phyloP scores from a whole-genome alignment of 1,140 invertebrate genomes.

The Polypedilum pembai region DNA sequence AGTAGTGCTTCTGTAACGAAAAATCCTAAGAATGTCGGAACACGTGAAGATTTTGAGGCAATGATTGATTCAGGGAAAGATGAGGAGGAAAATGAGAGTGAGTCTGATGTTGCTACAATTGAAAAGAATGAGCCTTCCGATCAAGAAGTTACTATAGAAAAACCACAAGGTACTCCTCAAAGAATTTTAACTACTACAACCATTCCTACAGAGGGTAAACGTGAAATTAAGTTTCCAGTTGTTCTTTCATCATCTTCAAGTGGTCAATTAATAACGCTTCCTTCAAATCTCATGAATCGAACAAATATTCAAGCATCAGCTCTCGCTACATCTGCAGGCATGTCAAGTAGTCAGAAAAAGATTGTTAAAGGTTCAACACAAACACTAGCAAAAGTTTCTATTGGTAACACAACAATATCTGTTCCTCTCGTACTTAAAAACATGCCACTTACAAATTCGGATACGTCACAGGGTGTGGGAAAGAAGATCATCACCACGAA shows the following conservation, averaged over 20 bases:
- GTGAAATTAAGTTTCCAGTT: conserved; percentile 11
- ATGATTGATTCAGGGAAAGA: conserved; percentile 29
- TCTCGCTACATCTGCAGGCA: background rate
- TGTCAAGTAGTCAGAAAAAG: conserved; percentile 26
- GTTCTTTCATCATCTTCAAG: background rate
- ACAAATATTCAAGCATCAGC: background rate
- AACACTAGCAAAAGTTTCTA: conserved; percentile 46
- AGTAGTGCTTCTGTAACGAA: background rate
- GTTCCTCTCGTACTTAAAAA: conserved; percentile 50
- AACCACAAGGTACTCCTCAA: background rate
- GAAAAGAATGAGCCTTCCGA: background rate
- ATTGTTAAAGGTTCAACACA: conserved; percentile 37
- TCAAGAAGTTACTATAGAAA: background rate
- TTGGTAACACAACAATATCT: conserved; percentile 53
- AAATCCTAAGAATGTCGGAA: background rate
- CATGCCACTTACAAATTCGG: conserved; percentile 33
- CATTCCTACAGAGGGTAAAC: background rate
- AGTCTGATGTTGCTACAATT: background rate
- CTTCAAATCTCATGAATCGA: background rate
- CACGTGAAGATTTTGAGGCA: conserved; percentile 30
- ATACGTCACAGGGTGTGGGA: conserved; percentile 9
- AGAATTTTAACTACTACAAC: background rate
- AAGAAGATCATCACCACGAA: background rate
- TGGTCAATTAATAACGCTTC: background rate
- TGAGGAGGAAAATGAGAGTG: conserved; percentile 21